Percentiles rank a stretch among this genome's conserved stretches.
Conservation (phyloP, 2,888 invertebrate species). For the Lacanobia oleracea region DNA sequence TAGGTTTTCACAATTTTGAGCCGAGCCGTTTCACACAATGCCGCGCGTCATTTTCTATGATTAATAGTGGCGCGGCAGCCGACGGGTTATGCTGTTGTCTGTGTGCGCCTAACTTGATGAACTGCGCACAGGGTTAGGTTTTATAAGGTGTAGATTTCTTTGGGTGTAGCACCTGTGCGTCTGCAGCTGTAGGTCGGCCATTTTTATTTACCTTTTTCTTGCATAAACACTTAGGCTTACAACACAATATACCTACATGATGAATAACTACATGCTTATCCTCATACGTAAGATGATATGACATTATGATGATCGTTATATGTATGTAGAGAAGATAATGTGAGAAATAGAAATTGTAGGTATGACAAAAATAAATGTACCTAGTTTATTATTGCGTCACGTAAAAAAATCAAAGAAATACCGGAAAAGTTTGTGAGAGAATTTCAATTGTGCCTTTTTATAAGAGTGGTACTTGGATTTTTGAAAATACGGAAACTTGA, state of each 20-base stretch:
- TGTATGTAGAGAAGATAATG: not conserved
- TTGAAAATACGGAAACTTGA: conserved; percentile 19
- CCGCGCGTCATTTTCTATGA: conserved; percentile 88
- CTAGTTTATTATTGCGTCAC: not conserved
- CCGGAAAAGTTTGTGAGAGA: conserved; percentile 53
- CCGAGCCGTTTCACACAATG: conserved; percentile 83
- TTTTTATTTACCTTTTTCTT: not conserved
- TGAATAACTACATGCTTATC: not conserved
- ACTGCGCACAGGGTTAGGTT: conserved; percentile 37
- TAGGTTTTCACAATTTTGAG: conserved; percentile 90
- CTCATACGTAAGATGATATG: not conserved
- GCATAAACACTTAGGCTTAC: not conserved
- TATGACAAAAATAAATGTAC: not conserved
- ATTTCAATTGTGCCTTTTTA: conserved; percentile 64
- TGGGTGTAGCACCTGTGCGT: not conserved
- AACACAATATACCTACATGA: not conserved
- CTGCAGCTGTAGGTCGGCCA: not conserved
- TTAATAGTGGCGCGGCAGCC: conserved; percentile 82
- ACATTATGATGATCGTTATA: not conserved
- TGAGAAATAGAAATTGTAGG: not conserved
- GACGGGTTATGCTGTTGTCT: conserved; percentile 66
- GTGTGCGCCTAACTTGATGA: conserved; percentile 54
- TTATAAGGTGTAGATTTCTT: conserved; percentile 24
- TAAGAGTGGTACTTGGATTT: conserved; percentile 52
- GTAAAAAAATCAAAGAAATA: conserved; percentile 55